Percentiles rank a stretch among this genome's conserved stretches.
Conservation (phyloP, 1,140 invertebrate species). For the Apis cerana region DNA sequence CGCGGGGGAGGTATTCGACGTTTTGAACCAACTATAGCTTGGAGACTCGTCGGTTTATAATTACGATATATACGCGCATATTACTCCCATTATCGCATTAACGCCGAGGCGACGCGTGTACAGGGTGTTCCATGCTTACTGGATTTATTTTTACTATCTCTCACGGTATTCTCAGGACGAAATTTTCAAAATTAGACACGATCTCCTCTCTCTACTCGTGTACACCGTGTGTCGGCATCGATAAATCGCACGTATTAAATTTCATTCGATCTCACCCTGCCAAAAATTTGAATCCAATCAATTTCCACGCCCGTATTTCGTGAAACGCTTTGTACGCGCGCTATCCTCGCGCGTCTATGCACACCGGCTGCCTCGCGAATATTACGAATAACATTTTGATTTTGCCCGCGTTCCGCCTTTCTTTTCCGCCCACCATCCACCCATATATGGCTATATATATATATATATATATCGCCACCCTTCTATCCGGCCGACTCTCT, state of each 20-base stretch:
- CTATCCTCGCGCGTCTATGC: slow-evolving; percentile 38
- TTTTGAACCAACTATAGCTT: background rate
- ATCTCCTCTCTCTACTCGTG: too few species aligned
- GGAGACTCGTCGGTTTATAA: slow-evolving; percentile 60
- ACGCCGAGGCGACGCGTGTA: slow-evolving; percentile 46
- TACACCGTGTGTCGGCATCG: too few species aligned
- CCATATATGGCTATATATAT: too few species aligned
- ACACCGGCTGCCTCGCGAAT: slow-evolving; percentile 58
- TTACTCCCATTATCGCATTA: slow-evolving; percentile 72
- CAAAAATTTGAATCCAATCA: too few species aligned
- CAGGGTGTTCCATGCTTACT: background rate
- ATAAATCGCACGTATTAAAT: too few species aligned
- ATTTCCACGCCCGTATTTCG: too few species aligned
- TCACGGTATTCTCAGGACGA: too few species aligned
- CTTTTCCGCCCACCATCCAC: background rate
- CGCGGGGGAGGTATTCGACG: background rate
- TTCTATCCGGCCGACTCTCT: background rate
- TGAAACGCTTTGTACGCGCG: background rate
- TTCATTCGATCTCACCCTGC: too few species aligned
- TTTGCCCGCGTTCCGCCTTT: slow-evolving; percentile 57
- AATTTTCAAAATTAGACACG: too few species aligned
- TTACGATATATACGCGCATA: slow-evolving; percentile 69
- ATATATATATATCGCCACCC: background rate
- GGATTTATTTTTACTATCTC: too few species aligned
- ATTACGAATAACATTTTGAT: slow-evolving; percentile 72